Percentiles rank a stretch among this genome's conserved stretches.
phyloP scores from a whole-genome alignment of 2,888 invertebrate genomes.

The Ryuthela nishihirai region DNA sequence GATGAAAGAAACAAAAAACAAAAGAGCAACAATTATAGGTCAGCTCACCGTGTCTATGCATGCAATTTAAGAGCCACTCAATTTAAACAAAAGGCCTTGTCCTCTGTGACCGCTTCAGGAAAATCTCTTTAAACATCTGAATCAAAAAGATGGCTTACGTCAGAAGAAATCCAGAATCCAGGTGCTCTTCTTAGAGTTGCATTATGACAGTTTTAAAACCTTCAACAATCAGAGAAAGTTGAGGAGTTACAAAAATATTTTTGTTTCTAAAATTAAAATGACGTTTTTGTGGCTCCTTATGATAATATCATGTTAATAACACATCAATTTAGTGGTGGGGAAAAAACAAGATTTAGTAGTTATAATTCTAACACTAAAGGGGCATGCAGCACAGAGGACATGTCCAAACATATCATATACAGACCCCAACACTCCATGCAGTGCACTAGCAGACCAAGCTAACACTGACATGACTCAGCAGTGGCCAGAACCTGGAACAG shows the following conservation, averaged over 20 bases:
- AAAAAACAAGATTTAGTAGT: background rate
- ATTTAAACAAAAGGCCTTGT: constrained; percentile 22
- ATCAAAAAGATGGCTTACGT: too few species aligned
- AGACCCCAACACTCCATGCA: constrained; percentile 37
- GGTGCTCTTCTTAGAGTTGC: too few species aligned
- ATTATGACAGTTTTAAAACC: too few species aligned
- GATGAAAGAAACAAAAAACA: constrained; percentile 51
- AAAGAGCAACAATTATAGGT: constrained; percentile 44
- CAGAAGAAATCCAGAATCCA: too few species aligned
- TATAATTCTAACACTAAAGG: constrained; percentile 1
- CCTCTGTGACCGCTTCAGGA: constrained; percentile 25
- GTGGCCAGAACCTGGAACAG: too few species aligned
- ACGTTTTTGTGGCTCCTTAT: background rate
- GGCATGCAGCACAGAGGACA: constrained; percentile 40
- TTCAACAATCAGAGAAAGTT: too few species aligned
- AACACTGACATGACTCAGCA: constrained; percentile 9
- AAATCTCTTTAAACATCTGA: too few species aligned
- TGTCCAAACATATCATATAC: constrained; percentile 38
- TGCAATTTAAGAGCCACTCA: constrained; percentile 24
- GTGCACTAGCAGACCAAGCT: constrained; percentile 40
- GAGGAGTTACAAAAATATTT: too few species aligned
- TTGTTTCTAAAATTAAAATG: too few species aligned
- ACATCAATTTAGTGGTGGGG: background rate
- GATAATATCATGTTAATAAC: background rate
- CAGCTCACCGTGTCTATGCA: constrained; percentile 35